These are phyloP conservation scores for Plecturocebus donacophilus DNA, from an alignment of 2,113 vertebrate species.

Conservation along the genomic window DNA sequence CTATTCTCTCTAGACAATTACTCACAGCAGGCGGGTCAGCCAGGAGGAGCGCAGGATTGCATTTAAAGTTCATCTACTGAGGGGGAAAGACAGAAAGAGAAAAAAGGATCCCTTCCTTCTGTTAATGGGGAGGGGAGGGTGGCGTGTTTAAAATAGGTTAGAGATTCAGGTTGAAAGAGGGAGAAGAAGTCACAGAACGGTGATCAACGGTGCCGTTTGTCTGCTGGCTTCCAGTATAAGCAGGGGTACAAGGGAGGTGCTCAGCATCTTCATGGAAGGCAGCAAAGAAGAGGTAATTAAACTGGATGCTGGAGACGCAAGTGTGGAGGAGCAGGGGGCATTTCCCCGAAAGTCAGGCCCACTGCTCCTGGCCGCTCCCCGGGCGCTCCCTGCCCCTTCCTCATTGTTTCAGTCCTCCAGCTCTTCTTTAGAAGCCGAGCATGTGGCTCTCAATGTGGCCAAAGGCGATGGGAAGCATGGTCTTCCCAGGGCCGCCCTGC, in stretches of 20 bases:
- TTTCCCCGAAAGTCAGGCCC: neutral
- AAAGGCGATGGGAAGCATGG: neutral
- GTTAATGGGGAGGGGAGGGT: conserved; percentile 61
- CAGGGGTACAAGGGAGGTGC: neutral
- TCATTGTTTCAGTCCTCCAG: neutral
- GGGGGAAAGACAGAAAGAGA: conserved; percentile 58
- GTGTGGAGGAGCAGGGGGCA: neutral
- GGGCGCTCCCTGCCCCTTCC: neutral
- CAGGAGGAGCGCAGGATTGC: conserved; percentile 77
- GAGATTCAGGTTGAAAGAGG: conserved; percentile 76
- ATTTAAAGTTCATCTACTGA: conserved; percentile 81
- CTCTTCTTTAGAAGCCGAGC: neutral
- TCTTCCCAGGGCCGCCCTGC: neutral
- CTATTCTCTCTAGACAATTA: conserved; percentile 85
- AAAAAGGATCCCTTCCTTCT: conserved; percentile 60
- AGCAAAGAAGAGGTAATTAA: accelerated
- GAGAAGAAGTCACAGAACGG: conserved; percentile 23
- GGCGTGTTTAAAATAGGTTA: conserved; percentile 79
- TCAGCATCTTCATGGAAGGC: conserved; percentile 24
- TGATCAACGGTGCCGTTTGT: conserved; percentile 43
- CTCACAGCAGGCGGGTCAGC: conserved; percentile 83
- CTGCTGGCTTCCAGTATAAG: conserved; percentile 61
- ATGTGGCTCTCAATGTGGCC: neutral
- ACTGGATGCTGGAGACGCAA: neutral
- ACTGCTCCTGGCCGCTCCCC: neutral